Evolutionary conservation across 2,113 vertebrate genomes (phyloP), one percentile per base, ranked within the genome.

Genomic region (Oncorhynchus mykiss): DNA sequence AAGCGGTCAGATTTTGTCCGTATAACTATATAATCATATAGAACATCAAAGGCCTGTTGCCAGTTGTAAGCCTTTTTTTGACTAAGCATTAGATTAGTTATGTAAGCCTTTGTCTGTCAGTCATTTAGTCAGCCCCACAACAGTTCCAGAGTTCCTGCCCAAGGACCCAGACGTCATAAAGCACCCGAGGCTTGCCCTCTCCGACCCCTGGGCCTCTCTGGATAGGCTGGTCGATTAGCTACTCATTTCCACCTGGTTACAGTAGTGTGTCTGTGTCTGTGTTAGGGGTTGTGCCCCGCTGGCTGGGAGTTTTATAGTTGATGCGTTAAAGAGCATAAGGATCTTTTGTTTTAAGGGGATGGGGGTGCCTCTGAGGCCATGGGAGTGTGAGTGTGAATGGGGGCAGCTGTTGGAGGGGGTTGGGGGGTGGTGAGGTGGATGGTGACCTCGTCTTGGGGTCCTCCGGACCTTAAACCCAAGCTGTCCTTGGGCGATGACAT

Each of bases 141-240:
- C 39, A 45, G 39, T 25, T 22, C 12, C 11, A 24, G 22, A 67
- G 75, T 80, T 75, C 67, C 81, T 75, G 74, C 73, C 87, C 87
- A 75, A 76, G 78, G 74, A 83, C 77, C 86, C 87, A 88, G 88
- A 89, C 80, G 76, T 88, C 88, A 89, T 91, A 89, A 91, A 90
- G 74, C 87, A 82, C 85, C 80, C 85, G 1, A 31, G 67, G 72
- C 77, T 88, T 87, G 85, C 86, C 64, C 87, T 74, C 1, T 34
- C 79, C 85, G 84, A 90, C 85, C 87, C 72, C 67, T 54, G 48
- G 45, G 45, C n/a, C 11, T 18, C 67, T 49, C 39, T 24, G 5
- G 39, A 70, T 18, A 54, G 51, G 29, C 45, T 49, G n/a, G 45
- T 39, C 16, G 48, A 54, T 71, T 71, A 71, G 48, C 48, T 71